phyloP scores from a whole-genome alignment of 2,888 invertebrate species.

The Terebella lapidaria region DNA sequence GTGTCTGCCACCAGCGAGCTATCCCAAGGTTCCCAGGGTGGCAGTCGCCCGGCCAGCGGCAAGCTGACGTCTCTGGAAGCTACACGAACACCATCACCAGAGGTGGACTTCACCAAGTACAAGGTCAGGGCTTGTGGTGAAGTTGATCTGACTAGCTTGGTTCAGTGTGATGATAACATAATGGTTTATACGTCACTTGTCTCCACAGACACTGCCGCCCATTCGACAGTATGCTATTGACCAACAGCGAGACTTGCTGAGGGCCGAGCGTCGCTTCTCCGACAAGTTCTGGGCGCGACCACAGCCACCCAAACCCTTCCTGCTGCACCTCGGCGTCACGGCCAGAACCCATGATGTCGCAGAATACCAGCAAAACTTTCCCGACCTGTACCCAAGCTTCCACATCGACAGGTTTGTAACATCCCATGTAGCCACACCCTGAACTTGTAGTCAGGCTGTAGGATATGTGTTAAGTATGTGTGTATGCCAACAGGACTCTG shows the following conservation, averaged over 20 bases:
- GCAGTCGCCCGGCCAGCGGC: conserved; percentile 30
- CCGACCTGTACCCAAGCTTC: conserved; percentile 41
- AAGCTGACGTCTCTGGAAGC: conserved; percentile 29
- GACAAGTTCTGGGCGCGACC: conserved; percentile 42
- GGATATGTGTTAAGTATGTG: neutral
- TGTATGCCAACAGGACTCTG: neutral
- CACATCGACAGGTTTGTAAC: conserved; percentile 42
- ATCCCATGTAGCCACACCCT: neutral
- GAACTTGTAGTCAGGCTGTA: neutral
- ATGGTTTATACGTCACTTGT: no score
- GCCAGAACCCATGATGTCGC: conserved; percentile 46
- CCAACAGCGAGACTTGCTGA: conserved; percentile 28
- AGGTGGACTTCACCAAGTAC: conserved; percentile 39
- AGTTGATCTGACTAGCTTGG: no score
- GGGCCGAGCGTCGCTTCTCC: conserved; percentile 26
- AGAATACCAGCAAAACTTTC: conserved; percentile 48
- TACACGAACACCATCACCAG: conserved; percentile 16
- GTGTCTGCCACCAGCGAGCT: no score
- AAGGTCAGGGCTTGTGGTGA: conserved; percentile 28
- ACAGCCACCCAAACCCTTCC: conserved; percentile 41
- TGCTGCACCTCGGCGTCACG: conserved; percentile 50
- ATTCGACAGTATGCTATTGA: conserved; percentile 41
- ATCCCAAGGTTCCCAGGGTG: neutral
- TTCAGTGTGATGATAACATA: no score
- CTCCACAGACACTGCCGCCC: conserved; percentile 50